Base-by-base conservation (phyloP, 1,140 invertebrate genomes). In the Globodera ellingtonae region DNA sequence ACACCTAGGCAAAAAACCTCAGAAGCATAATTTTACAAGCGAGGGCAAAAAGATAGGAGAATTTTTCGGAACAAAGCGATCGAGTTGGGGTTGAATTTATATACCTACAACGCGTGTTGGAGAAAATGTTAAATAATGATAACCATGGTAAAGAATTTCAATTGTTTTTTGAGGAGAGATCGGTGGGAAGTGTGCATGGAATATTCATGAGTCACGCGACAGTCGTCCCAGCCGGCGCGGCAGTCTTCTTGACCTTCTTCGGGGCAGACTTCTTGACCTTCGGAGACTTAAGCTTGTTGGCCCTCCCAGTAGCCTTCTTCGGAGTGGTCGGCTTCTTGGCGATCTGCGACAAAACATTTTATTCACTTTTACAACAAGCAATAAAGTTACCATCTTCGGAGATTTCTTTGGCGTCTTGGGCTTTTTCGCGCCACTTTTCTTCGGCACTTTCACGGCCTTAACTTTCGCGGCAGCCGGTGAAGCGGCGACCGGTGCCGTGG, bases 341-440 rank as follows among this genome's bases (percentile, higher is more conserved):
- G 56, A 21, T 52, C 47, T 44, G 75, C 56, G 59, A 52, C 8
- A 8, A 8, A 44, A 72, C 3, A 3, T 7, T 10, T 10, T n/a
- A 8, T 72, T 9, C 13, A 74, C 3, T 48, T 13, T 3, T 65
- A 46, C 44, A 76, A 66, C 21, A 56, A 76, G 3, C 44, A 7
- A 44, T 70, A 5, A 44, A 77, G 21, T 7, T 59, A 69, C 24
- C 74, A 47, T 35, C 65, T 79, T 79, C 6, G 78, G 70, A 6
- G 35, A 72, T 21, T 71, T 80, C 79, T 80, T 79, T 6, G 44
- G 76, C 8, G 21, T 52, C 69, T 79, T 79, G 5, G 46, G 18
- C 5, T 35, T 35, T 35, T 35, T 35, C 3, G 1, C 35, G 35
- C 3, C 2, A 35, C 35, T 35, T 35, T 35, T 35, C 35, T 24